phyloP scores from a whole-genome alignment of 2,888 invertebrate genomes.

The Actias luna region DNA sequence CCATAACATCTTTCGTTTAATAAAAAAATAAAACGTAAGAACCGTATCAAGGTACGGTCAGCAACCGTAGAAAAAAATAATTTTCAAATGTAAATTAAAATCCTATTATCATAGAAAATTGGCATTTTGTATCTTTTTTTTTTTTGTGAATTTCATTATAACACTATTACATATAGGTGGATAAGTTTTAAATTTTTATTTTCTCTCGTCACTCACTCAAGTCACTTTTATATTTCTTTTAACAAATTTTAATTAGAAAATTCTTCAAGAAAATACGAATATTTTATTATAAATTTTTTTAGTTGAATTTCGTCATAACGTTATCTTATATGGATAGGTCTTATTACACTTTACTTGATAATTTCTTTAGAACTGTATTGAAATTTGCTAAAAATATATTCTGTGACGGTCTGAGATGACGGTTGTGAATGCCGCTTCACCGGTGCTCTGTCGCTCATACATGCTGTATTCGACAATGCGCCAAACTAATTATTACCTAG shows the following conservation, averaged over 20 bases:
- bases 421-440: background rate
- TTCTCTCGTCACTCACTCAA: too few relatives aligned
- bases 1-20: background rate
- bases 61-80: background rate
- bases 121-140: too few relatives aligned
- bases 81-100: background rate
- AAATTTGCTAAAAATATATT: background rate
- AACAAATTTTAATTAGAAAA: too few relatives aligned
- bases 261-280: too few relatives aligned
- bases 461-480: slow-evolving; percentile 63
- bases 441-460: background rate
- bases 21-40: background rate
- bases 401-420: too few relatives aligned
- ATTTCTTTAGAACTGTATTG: background rate
- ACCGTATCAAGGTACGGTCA: background rate
- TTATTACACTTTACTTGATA: background rate
- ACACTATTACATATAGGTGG: too few relatives aligned
- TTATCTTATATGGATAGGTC: too few relatives aligned
- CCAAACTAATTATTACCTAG: slow-evolving; percentile 53
- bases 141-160: too few relatives aligned
- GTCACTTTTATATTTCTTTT: too few relatives aligned
- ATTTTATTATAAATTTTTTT: background rate
- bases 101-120: background rate
- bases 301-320: background rate
- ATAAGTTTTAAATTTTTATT: too few relatives aligned